A percentile compares a stretch with the other conserved stretches of the same genome.
phyloP scores from a whole-genome alignment of 2,797 vertebrate species.

The Macropodus opercularis region DNA sequence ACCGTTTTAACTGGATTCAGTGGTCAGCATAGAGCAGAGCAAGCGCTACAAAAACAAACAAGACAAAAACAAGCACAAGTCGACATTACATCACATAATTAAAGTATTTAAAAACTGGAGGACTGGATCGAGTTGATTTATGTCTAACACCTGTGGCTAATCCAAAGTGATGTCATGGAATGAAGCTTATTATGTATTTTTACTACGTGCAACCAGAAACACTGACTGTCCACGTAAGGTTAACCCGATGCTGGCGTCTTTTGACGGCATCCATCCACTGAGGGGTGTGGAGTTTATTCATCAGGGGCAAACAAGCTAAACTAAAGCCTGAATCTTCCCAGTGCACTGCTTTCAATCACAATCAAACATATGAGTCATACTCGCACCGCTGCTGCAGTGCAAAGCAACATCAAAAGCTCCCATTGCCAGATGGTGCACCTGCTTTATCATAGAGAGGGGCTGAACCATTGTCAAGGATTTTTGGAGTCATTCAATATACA shows the following conservation, averaged over 20 bases:
- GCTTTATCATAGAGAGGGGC: conserved; percentile 36
- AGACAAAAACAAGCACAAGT: too few relatives aligned
- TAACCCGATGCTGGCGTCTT: too few relatives aligned
- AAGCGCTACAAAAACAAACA: too few relatives aligned
- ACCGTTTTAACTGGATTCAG: too few relatives aligned
- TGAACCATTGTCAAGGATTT: conserved; percentile 37
- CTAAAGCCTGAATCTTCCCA: conserved; percentile 50
- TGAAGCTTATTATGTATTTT: too few relatives aligned
- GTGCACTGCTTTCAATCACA: conserved; percentile 43
- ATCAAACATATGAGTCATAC: conserved; percentile 60
- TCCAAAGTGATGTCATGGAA: too few relatives aligned
- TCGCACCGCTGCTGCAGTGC: conserved; percentile 25
- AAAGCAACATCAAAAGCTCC: conserved; percentile 40
- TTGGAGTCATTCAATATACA: conserved; percentile 26
- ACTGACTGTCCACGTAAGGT: too few relatives aligned
- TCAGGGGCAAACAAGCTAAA: conserved; percentile 39
- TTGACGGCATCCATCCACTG: too few relatives aligned
- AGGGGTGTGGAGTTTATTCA: conserved; percentile 30
- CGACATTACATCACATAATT: not conserved
- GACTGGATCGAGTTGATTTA: too few relatives aligned
- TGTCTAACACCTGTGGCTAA: too few relatives aligned
- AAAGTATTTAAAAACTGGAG: not conserved
- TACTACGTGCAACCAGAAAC: too few relatives aligned
- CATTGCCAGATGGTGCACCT: conserved; percentile 71
- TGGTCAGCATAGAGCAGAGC: too few relatives aligned